phyloP scores from a whole-genome alignment of 2,113 vertebrate species.

The Proteles cristata region DNA sequence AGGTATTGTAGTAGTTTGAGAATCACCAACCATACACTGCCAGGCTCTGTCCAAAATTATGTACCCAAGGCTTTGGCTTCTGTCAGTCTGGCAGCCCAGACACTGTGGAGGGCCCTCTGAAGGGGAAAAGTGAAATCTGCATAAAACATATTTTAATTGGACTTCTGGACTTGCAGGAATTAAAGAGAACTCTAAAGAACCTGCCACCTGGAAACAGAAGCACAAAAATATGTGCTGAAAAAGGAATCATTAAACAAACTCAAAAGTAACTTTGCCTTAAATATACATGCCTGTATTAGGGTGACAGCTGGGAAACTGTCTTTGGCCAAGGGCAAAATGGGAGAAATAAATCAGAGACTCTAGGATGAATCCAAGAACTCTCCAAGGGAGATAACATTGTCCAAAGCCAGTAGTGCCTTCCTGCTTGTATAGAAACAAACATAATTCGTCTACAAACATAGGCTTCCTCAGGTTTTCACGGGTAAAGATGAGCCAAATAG shows the following conservation, averaged over 20 bases:
- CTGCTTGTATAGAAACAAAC: not conserved
- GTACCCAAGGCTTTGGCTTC: not conserved
- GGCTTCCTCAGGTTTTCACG: not conserved
- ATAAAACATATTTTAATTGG: not conserved
- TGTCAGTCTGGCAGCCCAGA: not conserved
- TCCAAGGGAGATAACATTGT: not conserved
- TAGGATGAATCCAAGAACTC: not conserved
- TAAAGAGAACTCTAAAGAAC: constrained; percentile 4
- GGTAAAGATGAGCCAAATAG: not conserved
- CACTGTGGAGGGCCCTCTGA: not conserved
- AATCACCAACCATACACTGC: not conserved
- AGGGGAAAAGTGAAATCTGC: not conserved
- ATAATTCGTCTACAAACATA: not conserved
- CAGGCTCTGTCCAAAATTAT: not conserved
- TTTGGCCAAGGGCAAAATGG: not conserved
- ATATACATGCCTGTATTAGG: not conserved
- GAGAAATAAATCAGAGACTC: not conserved
- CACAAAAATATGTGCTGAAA: not conserved
- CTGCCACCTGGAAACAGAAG: not conserved
- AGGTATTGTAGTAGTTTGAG: not conserved
- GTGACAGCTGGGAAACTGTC: not conserved
- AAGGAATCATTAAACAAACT: not conserved
- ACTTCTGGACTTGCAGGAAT: not conserved
- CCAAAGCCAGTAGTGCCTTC: not conserved
- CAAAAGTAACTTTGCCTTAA: not conserved